A percentile compares a stretch with the other conserved stretches of the same genome.
phyloP scores from a whole-genome alignment of 2,797 vertebrate genomes.

The Malurus splendens region DNA sequence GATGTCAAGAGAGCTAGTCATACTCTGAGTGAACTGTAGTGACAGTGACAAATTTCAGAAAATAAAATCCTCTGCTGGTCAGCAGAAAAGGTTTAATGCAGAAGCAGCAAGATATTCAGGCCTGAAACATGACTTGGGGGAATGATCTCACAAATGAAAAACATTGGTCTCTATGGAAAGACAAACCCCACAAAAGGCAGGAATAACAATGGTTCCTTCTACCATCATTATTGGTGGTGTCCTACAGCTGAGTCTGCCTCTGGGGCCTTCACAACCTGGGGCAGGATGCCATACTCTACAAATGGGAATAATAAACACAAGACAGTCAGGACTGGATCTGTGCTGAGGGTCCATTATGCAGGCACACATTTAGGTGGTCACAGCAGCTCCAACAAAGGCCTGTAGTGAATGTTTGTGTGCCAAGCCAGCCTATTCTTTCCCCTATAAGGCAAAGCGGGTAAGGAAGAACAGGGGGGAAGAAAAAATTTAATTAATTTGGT shows the following conservation, averaged over 20 bases:
- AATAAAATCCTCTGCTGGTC: neutral
- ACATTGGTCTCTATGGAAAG: neutral
- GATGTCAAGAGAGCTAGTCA: neutral
- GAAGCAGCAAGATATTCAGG: neutral
- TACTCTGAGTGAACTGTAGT: neutral
- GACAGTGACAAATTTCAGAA: neutral
- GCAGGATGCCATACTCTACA: neutral
- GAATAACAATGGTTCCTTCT: neutral
- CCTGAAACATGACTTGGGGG: neutral
- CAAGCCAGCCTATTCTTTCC: neutral
- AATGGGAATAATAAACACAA: accelerated
- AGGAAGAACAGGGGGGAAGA: accelerated
- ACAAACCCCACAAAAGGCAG: neutral
- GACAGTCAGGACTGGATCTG: neutral
- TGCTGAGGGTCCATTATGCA: neutral
- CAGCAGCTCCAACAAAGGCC: neutral
- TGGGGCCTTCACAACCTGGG: neutral
- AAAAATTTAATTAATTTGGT: neutral
- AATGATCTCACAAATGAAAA: neutral
- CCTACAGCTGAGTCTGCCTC: neutral
- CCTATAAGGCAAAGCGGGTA: neutral
- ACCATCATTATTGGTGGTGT: accelerated
- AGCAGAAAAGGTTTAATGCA: neutral
- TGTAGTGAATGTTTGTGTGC: accelerated
- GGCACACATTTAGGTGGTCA: neutral